Evolutionary conservation across 2,113 vertebrate species (phyloP).

Genomic region (Dolichallabes microphthalmus): DNA sequence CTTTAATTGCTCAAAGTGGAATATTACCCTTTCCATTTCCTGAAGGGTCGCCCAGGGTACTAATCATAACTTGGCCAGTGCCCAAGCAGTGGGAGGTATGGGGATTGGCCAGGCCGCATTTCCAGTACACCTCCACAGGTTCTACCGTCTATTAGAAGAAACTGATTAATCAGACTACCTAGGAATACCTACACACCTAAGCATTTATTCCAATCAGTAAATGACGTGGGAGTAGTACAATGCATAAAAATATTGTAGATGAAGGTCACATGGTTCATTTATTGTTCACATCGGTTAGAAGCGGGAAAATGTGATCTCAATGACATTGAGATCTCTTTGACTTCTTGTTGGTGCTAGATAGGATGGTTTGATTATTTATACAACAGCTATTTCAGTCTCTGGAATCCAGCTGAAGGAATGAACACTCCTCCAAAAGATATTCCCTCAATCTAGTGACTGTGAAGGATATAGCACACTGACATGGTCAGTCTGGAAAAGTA

Average conservation of each 20-base stretch:
- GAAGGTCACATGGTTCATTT: neutral
- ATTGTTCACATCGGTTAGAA: neutral
- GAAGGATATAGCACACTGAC: neutral
- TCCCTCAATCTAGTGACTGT: neutral
- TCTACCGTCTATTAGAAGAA: conserved; percentile 77
- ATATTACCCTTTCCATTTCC: conserved; percentile 85
- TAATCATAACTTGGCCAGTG: conserved; percentile 89
- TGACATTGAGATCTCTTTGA: neutral
- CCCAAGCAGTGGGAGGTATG: conserved; percentile 91
- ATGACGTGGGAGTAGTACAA: neutral
- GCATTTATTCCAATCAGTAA: neutral
- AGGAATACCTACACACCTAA: neutral
- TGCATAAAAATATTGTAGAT: neutral
- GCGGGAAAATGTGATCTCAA: neutral
- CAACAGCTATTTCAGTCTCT: neutral
- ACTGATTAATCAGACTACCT: neutral
- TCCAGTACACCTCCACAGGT: conserved; percentile 77
- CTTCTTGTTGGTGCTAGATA: neutral
- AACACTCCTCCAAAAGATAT: neutral
- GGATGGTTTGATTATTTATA: neutral
- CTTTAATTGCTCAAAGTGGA: neutral
- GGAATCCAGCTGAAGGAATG: neutral
- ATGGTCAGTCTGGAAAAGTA: neutral
- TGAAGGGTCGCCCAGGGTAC: conserved; percentile 80
- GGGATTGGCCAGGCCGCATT: conserved; percentile 76